These are phyloP conservation scores for Triops cancriformis DNA, from an alignment of 1,140 invertebrate genomes.

Conservation along the genomic window DNA sequence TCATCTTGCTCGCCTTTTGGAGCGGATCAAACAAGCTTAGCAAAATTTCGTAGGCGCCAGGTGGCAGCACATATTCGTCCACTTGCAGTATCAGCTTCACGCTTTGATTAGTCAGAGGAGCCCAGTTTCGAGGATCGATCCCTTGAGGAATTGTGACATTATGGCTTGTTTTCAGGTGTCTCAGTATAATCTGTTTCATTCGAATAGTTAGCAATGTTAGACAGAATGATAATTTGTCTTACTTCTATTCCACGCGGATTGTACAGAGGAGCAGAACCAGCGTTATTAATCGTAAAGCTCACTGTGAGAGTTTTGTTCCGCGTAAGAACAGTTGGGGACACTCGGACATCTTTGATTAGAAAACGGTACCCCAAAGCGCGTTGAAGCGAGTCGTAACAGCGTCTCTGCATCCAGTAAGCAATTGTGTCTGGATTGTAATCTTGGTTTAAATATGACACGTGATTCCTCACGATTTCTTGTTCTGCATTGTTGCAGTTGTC, in stretches of 20 bases:
- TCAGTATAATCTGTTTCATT: not conserved
- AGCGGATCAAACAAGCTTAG: not conserved
- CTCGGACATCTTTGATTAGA: not conserved
- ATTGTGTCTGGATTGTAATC: constrained; percentile 19
- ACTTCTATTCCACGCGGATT: constrained; percentile 22
- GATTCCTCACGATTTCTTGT: constrained; percentile 10
- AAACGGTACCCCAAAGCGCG: constrained; percentile 22
- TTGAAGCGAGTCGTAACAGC: constrained; percentile 15
- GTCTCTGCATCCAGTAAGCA: not conserved
- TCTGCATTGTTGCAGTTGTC: not conserved
- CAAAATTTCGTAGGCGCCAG: not conserved
- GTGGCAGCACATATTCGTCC: not conserved
- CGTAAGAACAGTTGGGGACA: not conserved
- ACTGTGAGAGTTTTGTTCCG: not conserved
- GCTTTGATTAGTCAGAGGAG: not conserved
- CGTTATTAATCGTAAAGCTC: constrained; percentile 17
- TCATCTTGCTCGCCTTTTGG: not conserved
- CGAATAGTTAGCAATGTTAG: not conserved
- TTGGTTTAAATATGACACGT: constrained; percentile 20
- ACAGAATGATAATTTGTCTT: not conserved
- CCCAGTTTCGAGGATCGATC: not conserved
- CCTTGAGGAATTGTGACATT: not conserved
- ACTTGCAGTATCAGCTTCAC: not conserved
- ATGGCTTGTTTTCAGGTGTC: not conserved
- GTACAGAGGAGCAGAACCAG: constrained; percentile 21